These are phyloP conservation scores for Dicranocentrus wangi DNA, from an alignment of 2,888 invertebrate genomes.

Conservation along the genomic window DNA sequence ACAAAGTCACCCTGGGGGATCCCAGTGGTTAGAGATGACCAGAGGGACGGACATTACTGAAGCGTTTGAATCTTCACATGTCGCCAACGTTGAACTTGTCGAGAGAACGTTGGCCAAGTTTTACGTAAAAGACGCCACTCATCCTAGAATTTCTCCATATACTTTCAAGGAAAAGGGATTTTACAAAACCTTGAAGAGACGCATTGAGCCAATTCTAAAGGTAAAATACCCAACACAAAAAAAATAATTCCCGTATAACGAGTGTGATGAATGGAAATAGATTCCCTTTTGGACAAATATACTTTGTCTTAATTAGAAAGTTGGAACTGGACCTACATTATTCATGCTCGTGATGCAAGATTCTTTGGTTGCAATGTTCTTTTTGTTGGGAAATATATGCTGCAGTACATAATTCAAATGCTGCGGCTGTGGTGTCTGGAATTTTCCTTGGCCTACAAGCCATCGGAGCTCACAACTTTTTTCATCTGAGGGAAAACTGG, in stretches of 20 bases:
- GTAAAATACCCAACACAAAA: too few species aligned
- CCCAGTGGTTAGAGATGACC: constrained; percentile 71
- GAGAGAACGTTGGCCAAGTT: constrained; percentile 80
- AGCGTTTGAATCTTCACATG: constrained; percentile 84
- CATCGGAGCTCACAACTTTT: constrained; percentile 84
- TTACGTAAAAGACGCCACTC: constrained; percentile 80
- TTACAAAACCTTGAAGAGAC: constrained; percentile 81
- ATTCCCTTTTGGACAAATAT: too few species aligned
- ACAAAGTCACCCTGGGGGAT: constrained; percentile 77
- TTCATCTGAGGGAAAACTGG: constrained; percentile 85
- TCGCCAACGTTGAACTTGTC: constrained; percentile 77
- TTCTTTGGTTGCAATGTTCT: constrained; percentile 56
- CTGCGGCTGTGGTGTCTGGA: constrained; percentile 77
- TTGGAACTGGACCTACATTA: constrained; percentile 68
- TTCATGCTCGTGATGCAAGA: constrained; percentile 68
- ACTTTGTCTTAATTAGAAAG: constrained; percentile 57
- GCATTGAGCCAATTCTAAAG: constrained; percentile 65
- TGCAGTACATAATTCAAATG: constrained; percentile 73
- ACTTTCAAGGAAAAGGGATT: constrained; percentile 85
- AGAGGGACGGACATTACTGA: constrained; percentile 86
- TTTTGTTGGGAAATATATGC: constrained; percentile 68
- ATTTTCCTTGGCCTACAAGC: constrained; percentile 79
- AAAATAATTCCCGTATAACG: too few species aligned
- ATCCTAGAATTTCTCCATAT: constrained; percentile 82
- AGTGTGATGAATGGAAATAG: too few species aligned